Evolutionary conservation across 2,888 invertebrate species (phyloP).

Genomic region (Parelbella ahira): DNA sequence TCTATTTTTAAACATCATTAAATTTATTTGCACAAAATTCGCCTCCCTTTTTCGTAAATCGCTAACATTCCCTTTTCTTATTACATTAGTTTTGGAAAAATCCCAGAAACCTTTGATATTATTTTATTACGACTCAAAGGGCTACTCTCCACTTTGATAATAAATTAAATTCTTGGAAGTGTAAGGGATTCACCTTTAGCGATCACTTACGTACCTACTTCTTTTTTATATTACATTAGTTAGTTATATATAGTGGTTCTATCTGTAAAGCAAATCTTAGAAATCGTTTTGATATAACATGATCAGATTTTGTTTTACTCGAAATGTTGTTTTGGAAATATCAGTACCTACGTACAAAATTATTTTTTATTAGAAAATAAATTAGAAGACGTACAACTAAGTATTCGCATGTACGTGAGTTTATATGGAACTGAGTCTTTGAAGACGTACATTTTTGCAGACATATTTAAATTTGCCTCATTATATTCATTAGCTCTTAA

Average conservation of each 20-base stretch:
- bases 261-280: background rate
- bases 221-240: background rate
- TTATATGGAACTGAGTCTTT: too few species aligned
- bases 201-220: too few species aligned
- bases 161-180: constrained; percentile 40
- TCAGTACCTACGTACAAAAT: too few species aligned
- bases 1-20: too few species aligned
- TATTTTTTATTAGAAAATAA: too few species aligned
- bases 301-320: too few species aligned
- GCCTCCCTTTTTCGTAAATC: constrained; percentile 2
- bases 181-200: constrained; percentile 21
- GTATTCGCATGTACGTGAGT: too few species aligned
- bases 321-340: too few species aligned
- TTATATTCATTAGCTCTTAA: too few species aligned
- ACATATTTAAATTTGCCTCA: too few species aligned
- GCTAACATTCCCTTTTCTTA: constrained; percentile 31
- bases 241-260: background rate
- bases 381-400: too few species aligned
- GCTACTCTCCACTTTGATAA: constrained; percentile 41
- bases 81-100: constrained; percentile 40
- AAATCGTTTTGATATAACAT: background rate
- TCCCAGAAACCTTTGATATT: constrained; percentile 38
- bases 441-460: too few species aligned
- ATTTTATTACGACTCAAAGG: constrained; percentile 38
- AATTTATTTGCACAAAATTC: background rate